A percentile compares a stretch with the other conserved stretches of the same genome.
Evolutionary conservation across 1,140 invertebrate species (phyloP).

Genomic region (Drosophila mojavensis): DNA sequence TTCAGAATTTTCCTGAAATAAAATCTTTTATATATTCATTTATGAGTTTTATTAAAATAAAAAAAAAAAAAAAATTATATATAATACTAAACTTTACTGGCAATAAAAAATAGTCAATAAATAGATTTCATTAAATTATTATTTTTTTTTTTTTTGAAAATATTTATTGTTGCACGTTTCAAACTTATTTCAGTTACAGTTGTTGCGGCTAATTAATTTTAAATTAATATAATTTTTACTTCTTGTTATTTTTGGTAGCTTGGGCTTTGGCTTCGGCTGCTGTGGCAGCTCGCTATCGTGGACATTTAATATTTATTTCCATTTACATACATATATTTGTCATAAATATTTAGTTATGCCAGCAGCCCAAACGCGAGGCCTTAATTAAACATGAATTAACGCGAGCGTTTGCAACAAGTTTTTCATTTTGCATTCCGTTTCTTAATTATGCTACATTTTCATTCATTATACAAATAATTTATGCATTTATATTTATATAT

Average conservation of each 20-base stretch:
- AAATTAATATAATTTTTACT: not conserved
- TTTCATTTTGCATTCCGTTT: conserved; percentile 28
- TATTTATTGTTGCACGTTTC: conserved; percentile 79
- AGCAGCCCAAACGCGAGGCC: conserved; percentile 25
- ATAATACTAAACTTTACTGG: too few relatives aligned
- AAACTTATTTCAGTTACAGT: conserved; percentile 70
- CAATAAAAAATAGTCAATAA: too few relatives aligned
- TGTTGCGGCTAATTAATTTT: conserved; percentile 14
- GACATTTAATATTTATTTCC: conserved; percentile 36
- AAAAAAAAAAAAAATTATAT: too few relatives aligned
- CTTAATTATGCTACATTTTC: conserved; percentile 9
- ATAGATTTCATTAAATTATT: too few relatives aligned
- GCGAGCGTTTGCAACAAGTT: conserved; percentile 25
- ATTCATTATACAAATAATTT: conserved; percentile 43
- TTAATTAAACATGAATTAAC: conserved; percentile 49
- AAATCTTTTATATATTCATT: too few relatives aligned
- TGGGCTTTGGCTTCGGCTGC: conserved; percentile 9
- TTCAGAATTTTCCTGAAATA: too few relatives aligned
- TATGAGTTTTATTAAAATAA: too few relatives aligned
- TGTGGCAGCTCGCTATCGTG: conserved; percentile 24
- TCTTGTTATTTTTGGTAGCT: conserved; percentile 27
- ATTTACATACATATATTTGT: conserved; percentile 28
- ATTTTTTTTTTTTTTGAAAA: conserved; percentile 72
- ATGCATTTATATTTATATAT: conserved; percentile 36
- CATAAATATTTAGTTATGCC: conserved; percentile 34